Conservation (phyloP, 2,113 vertebrate genomes). For the Tragelaphus scriptus region DNA sequence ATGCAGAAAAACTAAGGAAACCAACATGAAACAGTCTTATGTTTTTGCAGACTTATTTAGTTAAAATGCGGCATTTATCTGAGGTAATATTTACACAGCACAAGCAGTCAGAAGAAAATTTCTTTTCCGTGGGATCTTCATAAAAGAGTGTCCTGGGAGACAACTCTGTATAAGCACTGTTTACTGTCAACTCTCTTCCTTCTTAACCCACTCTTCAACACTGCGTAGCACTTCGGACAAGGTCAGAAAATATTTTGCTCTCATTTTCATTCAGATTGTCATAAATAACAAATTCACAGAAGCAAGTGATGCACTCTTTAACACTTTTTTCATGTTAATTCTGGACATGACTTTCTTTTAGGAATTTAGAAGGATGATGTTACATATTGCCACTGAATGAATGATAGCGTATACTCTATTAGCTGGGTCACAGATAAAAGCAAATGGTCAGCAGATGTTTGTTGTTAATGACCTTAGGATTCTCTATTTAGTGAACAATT, state of each 20-base stretch:
- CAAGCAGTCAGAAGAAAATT: background rate
- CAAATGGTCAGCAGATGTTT: constrained; percentile 32
- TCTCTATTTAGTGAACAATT: background rate
- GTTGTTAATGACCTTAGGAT: background rate
- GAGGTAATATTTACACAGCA: constrained; percentile 7
- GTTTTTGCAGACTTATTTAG: constrained; percentile 35
- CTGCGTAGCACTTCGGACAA: background rate
- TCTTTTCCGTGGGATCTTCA: constrained; percentile 33
- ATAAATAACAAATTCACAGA: background rate
- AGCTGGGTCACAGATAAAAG: background rate
- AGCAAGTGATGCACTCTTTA: background rate
- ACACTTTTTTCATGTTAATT: background rate
- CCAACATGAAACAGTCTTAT: background rate
- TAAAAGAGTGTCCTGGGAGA: constrained; percentile 36
- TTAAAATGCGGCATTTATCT: background rate
- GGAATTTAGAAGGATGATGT: constrained; percentile 14
- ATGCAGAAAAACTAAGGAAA: constrained; percentile 26
- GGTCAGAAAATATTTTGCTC: background rate
- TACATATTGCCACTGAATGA: background rate
- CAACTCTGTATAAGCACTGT: background rate
- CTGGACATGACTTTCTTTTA: background rate
- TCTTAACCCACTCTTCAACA: background rate
- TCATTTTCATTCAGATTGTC: constrained; percentile 27
- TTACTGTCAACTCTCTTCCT: constrained; percentile 24
- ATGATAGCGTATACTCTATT: background rate